Evolutionary conservation across 2,888 invertebrate genomes (phyloP).

Genomic region (Alviniconcha strummeri): DNA sequence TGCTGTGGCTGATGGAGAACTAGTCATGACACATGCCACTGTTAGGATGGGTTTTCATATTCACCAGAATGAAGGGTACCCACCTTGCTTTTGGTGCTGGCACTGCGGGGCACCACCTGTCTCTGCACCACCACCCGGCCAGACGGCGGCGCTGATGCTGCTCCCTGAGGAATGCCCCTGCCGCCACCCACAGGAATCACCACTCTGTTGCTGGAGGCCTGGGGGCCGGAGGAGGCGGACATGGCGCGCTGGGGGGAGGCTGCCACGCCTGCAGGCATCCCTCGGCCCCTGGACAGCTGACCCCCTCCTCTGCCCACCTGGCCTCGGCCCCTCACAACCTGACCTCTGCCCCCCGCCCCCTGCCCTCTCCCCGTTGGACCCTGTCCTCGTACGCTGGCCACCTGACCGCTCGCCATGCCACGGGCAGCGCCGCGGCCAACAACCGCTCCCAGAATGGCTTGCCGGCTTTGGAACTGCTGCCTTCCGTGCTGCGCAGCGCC

Average conservation of each 20-base stretch:
- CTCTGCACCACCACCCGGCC: slow-evolving; percentile 11
- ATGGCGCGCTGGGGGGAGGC: neutral
- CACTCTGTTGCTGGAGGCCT: neutral
- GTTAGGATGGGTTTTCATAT: too few relatives aligned
- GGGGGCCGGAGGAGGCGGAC: neutral
- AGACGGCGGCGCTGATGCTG: neutral
- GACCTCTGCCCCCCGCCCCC: neutral
- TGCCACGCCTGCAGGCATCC: neutral
- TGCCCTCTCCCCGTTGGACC: neutral
- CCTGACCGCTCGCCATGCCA: neutral
- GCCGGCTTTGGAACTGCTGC: too few relatives aligned
- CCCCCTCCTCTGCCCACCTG: neutral
- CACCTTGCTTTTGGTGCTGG: neutral
- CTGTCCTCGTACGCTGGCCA: neutral
- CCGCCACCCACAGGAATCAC: slow-evolving; percentile 6
- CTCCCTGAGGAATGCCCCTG: neutral
- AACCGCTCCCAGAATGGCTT: neutral
- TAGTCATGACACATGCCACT: too few relatives aligned
- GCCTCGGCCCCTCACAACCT: slow-evolving; percentile 5
- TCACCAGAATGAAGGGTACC: neutral
- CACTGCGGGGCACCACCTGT: neutral
- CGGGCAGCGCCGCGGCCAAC: neutral
- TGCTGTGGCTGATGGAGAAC: too few relatives aligned
- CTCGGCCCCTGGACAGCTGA: neutral
- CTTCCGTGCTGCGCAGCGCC: too few relatives aligned